A percentile compares a stretch with the other conserved stretches of the same genome.
Evolutionary conservation across 2,888 invertebrate genomes (phyloP).

Genomic region (Clostera curtula): DNA sequence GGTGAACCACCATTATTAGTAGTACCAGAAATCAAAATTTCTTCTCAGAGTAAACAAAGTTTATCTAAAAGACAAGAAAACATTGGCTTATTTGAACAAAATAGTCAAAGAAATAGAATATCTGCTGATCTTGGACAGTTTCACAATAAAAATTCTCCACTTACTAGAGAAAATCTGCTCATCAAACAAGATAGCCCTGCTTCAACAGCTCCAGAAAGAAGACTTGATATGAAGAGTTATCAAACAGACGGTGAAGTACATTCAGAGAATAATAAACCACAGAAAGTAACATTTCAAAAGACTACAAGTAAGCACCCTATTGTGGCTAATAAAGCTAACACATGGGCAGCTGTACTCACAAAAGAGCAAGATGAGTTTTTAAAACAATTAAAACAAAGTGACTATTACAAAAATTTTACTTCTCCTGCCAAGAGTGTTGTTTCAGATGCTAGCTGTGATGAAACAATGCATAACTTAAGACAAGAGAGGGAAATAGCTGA

Average conservation of each 20-base stretch:
- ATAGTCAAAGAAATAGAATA: too few species aligned
- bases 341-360: slow-evolving; percentile 61
- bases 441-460: slow-evolving; percentile 54
- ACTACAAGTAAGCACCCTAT: slow-evolving; percentile 65
- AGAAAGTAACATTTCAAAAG: slow-evolving; percentile 29
- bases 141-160: slow-evolving; percentile 12
- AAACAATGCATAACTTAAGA: slow-evolving; percentile 33
- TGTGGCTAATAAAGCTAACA: slow-evolving; percentile 49
- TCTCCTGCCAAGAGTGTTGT: slow-evolving; percentile 55
- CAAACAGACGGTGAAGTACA: slow-evolving; percentile 1
- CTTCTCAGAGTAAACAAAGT: too few species aligned
- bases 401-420: slow-evolving; percentile 59
- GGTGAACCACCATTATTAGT: slow-evolving; percentile 18
- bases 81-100: too few species aligned
- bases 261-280: slow-evolving; percentile 7
- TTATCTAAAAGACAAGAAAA: too few species aligned
- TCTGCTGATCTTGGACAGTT: too few species aligned
- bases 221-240: slow-evolving; percentile 1
- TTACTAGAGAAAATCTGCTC: slow-evolving; percentile 11
- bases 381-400: slow-evolving; percentile 59
- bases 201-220: neutral
- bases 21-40: too few species aligned
- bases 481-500: slow-evolving; percentile 75
- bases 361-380: slow-evolving; percentile 64
- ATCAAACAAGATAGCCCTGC: too few species aligned